Conservation (phyloP, 2,797 vertebrate species). For the Pipistrellus kuhlii region DNA sequence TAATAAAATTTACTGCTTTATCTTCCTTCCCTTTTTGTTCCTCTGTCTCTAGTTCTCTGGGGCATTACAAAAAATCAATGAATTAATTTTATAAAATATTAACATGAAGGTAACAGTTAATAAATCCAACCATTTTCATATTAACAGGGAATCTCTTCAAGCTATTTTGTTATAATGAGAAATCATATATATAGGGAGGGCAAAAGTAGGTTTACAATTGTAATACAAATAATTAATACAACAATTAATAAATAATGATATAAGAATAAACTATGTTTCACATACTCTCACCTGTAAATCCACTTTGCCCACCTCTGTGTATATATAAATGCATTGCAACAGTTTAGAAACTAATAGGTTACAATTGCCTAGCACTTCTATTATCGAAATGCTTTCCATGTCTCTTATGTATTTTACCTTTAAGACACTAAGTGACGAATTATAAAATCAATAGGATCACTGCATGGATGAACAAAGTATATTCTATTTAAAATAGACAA, state of each 20-base stretch:
- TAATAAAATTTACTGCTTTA: not conserved
- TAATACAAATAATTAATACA: not conserved
- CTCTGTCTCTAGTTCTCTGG: not conserved
- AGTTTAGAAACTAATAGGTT: slow-evolving; percentile 10
- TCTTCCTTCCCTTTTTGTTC: not conserved
- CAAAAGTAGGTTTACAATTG: not conserved
- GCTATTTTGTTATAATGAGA: not conserved
- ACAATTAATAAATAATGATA: not conserved
- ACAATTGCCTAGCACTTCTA: not conserved
- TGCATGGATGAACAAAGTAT: not conserved
- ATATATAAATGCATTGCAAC: not conserved
- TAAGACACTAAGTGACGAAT: not conserved
- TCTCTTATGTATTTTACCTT: slow-evolving; percentile 17
- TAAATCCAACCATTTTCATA: not conserved
- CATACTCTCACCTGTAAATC: not conserved
- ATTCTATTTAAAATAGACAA: slow-evolving; percentile 9
- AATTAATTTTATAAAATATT: not conserved
- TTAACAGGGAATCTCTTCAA: not conserved
- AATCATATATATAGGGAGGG: not conserved
- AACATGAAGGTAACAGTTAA: not conserved
- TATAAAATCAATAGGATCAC: not conserved
- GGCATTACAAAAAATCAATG: not conserved
- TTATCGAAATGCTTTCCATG: slow-evolving; percentile 33
- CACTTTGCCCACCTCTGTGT: not conserved
- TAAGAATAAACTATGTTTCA: not conserved